Evolutionary conservation across 2,797 vertebrate genomes (phyloP), one percentile per base, ranked within the genome.

Genomic region (Gymnothorax reevesii): DNA sequence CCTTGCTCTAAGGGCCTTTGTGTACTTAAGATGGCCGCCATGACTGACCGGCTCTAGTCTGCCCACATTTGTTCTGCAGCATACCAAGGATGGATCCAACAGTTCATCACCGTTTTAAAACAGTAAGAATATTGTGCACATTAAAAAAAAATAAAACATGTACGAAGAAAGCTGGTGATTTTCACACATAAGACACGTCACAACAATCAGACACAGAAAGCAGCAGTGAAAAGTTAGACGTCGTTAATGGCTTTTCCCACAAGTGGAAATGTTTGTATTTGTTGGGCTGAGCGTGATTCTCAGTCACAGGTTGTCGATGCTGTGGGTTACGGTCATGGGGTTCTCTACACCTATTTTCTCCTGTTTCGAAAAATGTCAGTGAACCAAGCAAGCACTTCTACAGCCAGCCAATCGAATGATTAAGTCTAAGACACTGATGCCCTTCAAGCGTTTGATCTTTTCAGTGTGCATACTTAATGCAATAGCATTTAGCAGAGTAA

Each of bases 21-120:
- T 55, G 77, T 20, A 55, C 17, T 55, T 55, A 22, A 80, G 77
- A 52, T 17, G n/a, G 52, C 77, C 7, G 7, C 15, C 42, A 22
- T 54, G 17, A 52, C 75, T 79, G 20, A 5, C 49, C 10, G 7
- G 7, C 25, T 3, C 42, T 25, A 33, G 4, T 25, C 80, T 59
- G n/a, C 33, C 83, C 33, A 17, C 17, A 66, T 80, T 13, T 7
- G 54, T 89, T 88, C 6, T 13, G 83, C 64, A 88, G 88, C 86
- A 91, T 89, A 87, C 91, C 92, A 94, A 93, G 92, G 92, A 95
- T 94, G 92, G 90, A 88, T 91, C 87, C 90, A 90, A 66, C 93
- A 92, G 91, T 95, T 95, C 95, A 96, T 97, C 92, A 94, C 95
- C 90, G 95, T 96, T 55, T 93, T 95, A 89, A 77, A 92, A 91